These are phyloP conservation scores for Chondrilla cf. caribensis DNA, from an alignment of 37 sponge, comb jelly and placozoan species.

Conservation along the genomic window DNA sequence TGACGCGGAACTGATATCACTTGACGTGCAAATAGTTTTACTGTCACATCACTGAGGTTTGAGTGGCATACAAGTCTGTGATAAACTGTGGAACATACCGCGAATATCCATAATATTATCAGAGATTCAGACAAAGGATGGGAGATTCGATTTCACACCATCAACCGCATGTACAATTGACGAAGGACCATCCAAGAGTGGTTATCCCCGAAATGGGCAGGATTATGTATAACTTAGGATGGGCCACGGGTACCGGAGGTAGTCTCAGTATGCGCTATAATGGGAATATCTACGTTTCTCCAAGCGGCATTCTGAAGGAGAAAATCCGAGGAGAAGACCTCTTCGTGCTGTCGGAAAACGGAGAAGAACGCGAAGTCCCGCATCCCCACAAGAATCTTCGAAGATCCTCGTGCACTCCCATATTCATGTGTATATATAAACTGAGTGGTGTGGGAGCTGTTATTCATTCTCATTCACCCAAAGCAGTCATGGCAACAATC, in stretches of 20 bases:
- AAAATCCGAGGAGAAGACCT: constrained; percentile 69
- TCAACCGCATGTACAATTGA: too few species aligned
- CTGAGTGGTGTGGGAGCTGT: constrained; percentile 68
- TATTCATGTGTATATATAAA: constrained; percentile 69
- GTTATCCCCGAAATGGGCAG: constrained; percentile 68
- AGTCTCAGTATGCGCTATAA: constrained; percentile 53
- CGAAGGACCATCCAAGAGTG: constrained; percentile 50
- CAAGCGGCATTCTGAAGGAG: constrained; percentile 84
- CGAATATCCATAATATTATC: too few species aligned
- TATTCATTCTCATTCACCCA: constrained; percentile 76
- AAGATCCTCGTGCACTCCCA: constrained; percentile 69
- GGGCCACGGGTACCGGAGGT: constrained; percentile 76
- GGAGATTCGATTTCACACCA: too few species aligned
- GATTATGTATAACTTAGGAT: constrained; percentile 60
- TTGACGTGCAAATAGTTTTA: too few species aligned
- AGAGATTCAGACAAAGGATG: too few species aligned
- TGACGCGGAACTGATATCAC: too few species aligned
- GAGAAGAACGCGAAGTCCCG: constrained; percentile 37
- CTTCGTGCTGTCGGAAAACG: constrained; percentile 48
- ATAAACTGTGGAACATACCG: too few species aligned
- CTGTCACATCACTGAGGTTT: too few species aligned
- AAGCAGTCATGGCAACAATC: constrained; percentile 73
- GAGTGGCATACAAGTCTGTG: too few species aligned
- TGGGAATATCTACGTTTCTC: constrained; percentile 67
- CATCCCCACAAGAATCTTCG: constrained; percentile 39